Base-by-base conservation (phyloP, 2,113 vertebrate species). In the Anolis carolinensis region DNA sequence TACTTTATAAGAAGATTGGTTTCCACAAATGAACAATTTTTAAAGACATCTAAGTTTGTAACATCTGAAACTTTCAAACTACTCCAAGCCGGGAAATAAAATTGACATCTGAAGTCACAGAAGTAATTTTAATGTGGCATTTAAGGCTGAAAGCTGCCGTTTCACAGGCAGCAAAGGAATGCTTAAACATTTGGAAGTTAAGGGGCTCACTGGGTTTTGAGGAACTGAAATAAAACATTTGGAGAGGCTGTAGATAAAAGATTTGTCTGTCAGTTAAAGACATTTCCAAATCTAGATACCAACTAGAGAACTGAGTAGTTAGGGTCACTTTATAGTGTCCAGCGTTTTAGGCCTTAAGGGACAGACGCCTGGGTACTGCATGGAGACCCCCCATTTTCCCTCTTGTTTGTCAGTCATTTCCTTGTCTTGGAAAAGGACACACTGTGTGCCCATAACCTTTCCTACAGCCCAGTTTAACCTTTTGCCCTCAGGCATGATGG, bases 11-110 rank as follows among this genome's bases (percentile, higher is more conserved):
- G 86, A 63, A 0, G 0, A 13, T 3, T 27, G 68, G 1, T 2
- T 0, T 50, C 83, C 48, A 78, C 75, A 50, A 67, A 87, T 1
- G 23, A 77, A 34, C 0, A 8, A 1, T 44, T 91, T 90, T 79
- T 62, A 73, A 85, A 91, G 81, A 72, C 2, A 20, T 27, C 59
- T 10, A 3, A 78, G 72, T 34, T n/a, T 5, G 1, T 25, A 67
- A 2, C 2, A 55, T 81, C 72, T 82, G 75, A 86, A 84, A 89
- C 44, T 44, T 76, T 77, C 65, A 2, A 20, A 7, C 6, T 34
- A 30, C 70, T 89, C 32, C 34, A 34, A 90, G 72, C 50, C 39
- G 36, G 86, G 88, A 78, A 86, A 86, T 82, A 70, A 87, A 90
- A 82, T 21, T 70, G 27, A 44, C 80, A 59, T 72, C 80, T 83